Evolutionary conservation across 2,113 vertebrate genomes (phyloP).

Genomic region (Uropsilus gracilis): DNA sequence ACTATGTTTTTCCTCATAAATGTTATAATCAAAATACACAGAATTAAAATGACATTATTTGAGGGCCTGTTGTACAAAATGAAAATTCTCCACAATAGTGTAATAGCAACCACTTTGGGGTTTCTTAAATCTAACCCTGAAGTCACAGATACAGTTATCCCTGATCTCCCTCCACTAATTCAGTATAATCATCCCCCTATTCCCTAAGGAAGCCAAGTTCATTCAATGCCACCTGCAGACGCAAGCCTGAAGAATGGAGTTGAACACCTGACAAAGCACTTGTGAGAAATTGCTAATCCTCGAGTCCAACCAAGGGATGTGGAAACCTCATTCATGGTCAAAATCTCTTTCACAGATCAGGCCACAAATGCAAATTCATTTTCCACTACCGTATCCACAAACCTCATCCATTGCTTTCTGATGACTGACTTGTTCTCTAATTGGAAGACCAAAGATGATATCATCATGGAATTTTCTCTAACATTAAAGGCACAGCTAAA

Average conservation of each 20-base stretch:
- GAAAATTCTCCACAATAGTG: neutral
- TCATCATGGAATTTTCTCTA: neutral
- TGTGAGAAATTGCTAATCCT: neutral
- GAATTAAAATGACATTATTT: neutral
- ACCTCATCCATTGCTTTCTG: neutral
- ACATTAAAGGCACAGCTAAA: conserved; percentile 29
- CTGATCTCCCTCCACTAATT: neutral
- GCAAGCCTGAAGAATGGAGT: neutral
- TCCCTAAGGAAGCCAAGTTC: neutral
- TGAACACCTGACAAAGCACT: neutral
- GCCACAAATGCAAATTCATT: neutral
- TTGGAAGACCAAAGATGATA: neutral
- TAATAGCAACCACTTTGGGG: neutral
- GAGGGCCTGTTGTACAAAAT: neutral
- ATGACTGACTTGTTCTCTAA: conserved; percentile 22
- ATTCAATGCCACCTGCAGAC: neutral
- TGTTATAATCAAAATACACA: neutral
- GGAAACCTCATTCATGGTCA: neutral
- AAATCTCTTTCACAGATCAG: neutral
- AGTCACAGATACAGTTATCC: neutral
- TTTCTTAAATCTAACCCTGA: conserved; percentile 9
- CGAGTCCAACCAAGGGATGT: neutral
- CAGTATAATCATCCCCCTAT: neutral
- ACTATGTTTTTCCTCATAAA: neutral
- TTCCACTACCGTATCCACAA: neutral